These are phyloP conservation scores for Stigmatopora nigra DNA, from an alignment of 2,113 vertebrate genomes.

Conservation along the genomic window DNA sequence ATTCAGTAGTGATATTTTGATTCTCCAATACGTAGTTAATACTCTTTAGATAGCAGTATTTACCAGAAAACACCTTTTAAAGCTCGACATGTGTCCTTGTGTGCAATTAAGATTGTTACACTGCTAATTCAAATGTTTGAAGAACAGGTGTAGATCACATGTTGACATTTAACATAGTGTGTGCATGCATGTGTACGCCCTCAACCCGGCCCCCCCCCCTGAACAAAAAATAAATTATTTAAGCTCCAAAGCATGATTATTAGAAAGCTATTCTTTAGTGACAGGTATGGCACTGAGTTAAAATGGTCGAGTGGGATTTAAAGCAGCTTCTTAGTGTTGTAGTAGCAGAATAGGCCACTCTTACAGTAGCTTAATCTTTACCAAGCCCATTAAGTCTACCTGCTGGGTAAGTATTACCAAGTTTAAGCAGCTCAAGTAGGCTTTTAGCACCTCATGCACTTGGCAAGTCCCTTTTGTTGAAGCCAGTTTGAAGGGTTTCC, in stretches of 20 bases:
- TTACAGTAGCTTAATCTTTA: slow-evolving; percentile 60
- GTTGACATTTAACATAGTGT: not conserved
- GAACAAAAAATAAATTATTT: slow-evolving; percentile 22
- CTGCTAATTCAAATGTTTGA: not conserved
- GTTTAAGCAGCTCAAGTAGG: slow-evolving; percentile 50
- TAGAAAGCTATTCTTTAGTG: slow-evolving; percentile 45
- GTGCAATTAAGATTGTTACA: not conserved
- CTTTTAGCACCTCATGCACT: slow-evolving; percentile 41
- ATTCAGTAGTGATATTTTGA: too few relatives aligned
- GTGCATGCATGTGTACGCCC: not conserved
- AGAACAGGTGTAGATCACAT: not conserved
- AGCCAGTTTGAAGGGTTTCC: slow-evolving; percentile 27
- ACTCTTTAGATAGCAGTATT: not conserved
- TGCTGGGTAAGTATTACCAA: slow-evolving; percentile 54
- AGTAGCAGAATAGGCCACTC: slow-evolving; percentile 42
- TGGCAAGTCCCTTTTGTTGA: slow-evolving; percentile 43
- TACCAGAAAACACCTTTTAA: not conserved
- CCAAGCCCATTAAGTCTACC: slow-evolving; percentile 66
- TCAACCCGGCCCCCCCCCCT: too few relatives aligned
- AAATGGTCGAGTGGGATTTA: slow-evolving; percentile 49
- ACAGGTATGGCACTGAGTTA: slow-evolving; percentile 39
- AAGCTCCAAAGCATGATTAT: slow-evolving; percentile 50
- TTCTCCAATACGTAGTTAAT: not conserved
- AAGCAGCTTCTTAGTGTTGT: slow-evolving; percentile 38
- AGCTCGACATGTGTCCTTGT: not conserved